Evolutionary conservation across 2,113 vertebrate species (phyloP), one percentile per base, ranked within the genome.

Genomic region (Cynocephalus volans): DNA sequence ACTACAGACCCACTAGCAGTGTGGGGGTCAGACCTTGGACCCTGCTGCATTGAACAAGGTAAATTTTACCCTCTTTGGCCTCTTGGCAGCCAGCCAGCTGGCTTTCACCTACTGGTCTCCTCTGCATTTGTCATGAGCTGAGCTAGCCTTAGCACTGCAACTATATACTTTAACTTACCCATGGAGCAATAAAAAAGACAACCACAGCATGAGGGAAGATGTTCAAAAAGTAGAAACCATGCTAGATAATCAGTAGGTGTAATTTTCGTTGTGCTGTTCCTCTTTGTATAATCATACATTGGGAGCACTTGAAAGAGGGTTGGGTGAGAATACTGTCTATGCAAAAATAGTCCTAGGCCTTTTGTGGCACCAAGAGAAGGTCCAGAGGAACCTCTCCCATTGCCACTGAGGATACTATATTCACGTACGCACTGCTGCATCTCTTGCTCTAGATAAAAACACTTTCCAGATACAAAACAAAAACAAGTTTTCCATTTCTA

Each of bases 401-500:
- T 24, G 70, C 31, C n/a, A 45, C 1, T 88, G 58, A 50, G 45
- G 31, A 58, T 12, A 80, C 23, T 5, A 58, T 54, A 28, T 56
- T 80, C 80, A 94, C 76, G 72, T 5, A 73, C 69, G 41, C 31
- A 95, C 36, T 54, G 50, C 26, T 72, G 6, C 64, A 93, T 24
- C 13, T 75, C 33, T 69, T 28, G 3, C 76, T 87, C 23, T 92
- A 56, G 45, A 85, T 91, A 89, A 72, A 80, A 94, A 82, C 8
- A 75, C 8, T 28, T 75, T 97, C 41, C 58, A 83, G 80, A 82
- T 94, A 95, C 94, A 96, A 88, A 64, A 26, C 19, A 58, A 60
- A 72, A 77, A 50, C 58, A 88, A 89, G 23, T 54, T 97, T 95
- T 94, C 70, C 19, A 80, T 76, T 96, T 93, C 21, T 79, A 76